Evolutionary conservation across 2,888 invertebrate species (phyloP).

Genomic region (Lymantria monacha): DNA sequence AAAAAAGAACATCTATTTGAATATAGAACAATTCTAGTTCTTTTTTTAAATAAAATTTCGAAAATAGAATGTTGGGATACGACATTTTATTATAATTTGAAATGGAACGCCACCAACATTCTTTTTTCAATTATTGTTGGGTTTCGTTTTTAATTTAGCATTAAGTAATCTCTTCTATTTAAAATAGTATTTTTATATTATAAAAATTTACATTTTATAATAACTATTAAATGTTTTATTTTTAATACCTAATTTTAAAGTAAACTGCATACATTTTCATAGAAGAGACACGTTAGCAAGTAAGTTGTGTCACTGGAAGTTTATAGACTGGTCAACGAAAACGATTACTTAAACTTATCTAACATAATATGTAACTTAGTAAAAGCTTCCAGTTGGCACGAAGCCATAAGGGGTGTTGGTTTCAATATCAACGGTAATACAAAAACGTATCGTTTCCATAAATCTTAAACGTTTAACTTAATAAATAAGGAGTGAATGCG

Average conservation of each 20-base stretch:
- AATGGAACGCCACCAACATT: slow-evolving; percentile 28
- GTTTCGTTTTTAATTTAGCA: slow-evolving; percentile 27
- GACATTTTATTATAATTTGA: slow-evolving; percentile 22
- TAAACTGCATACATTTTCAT: slow-evolving; percentile 30
- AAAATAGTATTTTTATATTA: slow-evolving; percentile 18
- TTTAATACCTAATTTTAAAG: slow-evolving; percentile 19
- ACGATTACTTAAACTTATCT: slow-evolving; percentile 34
- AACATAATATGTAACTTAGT: slow-evolving; percentile 52
- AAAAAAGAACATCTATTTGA: slow-evolving; percentile 26
- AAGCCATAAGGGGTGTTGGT: slow-evolving; percentile 82
- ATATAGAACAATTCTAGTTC: slow-evolving; percentile 13
- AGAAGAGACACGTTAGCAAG: slow-evolving; percentile 65
- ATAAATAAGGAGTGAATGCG: slow-evolving; percentile 60
- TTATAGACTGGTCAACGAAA: slow-evolving; percentile 46
- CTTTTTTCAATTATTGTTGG: slow-evolving; percentile 33
- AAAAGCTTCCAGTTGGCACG: slow-evolving; percentile 77
- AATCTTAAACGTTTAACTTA: slow-evolving; percentile 59
- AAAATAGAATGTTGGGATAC: slow-evolving; percentile 31
- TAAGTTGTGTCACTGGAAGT: slow-evolving; percentile 76
- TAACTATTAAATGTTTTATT: slow-evolving; percentile 4
- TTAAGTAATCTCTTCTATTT: slow-evolving; percentile 38
- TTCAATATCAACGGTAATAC: slow-evolving; percentile 71
- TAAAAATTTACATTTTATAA: slow-evolving; percentile 9
- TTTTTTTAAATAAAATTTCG: slow-evolving; percentile 27
- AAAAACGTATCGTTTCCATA: slow-evolving; percentile 81